Conservation (phyloP, 2,888 invertebrate species). For the Itoplectis maculator region DNA sequence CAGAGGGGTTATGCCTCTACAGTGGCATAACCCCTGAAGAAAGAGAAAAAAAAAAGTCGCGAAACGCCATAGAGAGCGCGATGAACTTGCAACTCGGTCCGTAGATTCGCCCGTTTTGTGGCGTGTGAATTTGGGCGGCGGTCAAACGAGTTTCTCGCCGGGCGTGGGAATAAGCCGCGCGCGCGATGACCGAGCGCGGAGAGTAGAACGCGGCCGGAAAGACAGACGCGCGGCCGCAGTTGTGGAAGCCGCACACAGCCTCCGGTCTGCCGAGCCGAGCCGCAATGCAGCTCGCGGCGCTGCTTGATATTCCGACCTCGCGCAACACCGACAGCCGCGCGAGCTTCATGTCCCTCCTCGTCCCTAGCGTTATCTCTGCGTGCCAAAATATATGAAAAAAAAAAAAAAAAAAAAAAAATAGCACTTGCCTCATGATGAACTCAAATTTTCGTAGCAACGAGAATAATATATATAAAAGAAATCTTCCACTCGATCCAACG, state of each 20-base stretch:
- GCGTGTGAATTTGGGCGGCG: conserved; percentile 76
- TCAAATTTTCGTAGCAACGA: too few relatives aligned
- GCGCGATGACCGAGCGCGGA: conserved; percentile 7
- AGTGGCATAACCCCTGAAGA: too few relatives aligned
- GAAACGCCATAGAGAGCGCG: conserved; percentile 12
- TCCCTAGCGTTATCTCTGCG: neutral
- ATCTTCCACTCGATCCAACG: too few relatives aligned
- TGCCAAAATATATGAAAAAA: neutral
- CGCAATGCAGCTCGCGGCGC: conserved; percentile 73
- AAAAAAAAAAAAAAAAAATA: too few relatives aligned
- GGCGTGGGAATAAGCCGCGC: conserved; percentile 74
- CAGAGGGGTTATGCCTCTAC: too few relatives aligned
- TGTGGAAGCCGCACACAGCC: neutral
- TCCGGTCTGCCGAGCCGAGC: conserved; percentile 34
- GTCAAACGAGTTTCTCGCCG: conserved; percentile 75
- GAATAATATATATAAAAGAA: too few relatives aligned
- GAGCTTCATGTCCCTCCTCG: conserved; percentile 10
- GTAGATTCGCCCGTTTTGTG: conserved; percentile 60
- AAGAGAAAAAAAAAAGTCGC: conserved; percentile 3
- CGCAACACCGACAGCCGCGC: conserved; percentile 29
- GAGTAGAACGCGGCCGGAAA: conserved; percentile 2
- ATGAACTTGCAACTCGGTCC: conserved; percentile 43
- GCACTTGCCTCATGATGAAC: too few relatives aligned
- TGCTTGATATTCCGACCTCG: conserved; percentile 73
- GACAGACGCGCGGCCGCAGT: neutral